Conservation (phyloP, 2,888 invertebrate species). For the Nymphalis c-album region DNA sequence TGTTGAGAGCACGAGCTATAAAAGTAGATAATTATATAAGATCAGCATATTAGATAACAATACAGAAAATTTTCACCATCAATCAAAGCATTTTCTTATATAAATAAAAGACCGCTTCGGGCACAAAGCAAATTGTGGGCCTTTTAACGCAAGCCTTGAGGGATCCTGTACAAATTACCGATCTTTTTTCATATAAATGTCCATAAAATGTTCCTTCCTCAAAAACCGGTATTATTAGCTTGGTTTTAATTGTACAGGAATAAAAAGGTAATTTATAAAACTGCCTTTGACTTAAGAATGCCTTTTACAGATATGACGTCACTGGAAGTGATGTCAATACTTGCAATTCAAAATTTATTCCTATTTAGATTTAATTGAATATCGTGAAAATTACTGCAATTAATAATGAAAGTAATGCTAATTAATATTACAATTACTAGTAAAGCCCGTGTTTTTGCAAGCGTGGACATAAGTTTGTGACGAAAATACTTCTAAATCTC, state of each 20-base stretch:
- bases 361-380: too few species aligned
- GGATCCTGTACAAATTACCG: slow-evolving; percentile 20
- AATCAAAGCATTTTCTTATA: slow-evolving; percentile 18
- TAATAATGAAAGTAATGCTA: too few species aligned
- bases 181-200: slow-evolving; percentile 26
- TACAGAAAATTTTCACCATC: slow-evolving; percentile 6
- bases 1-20: neutral
- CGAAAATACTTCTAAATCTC: too few species aligned
- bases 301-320: neutral
- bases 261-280: slow-evolving; percentile 38
- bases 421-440: too few species aligned
- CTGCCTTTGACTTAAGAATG: slow-evolving; percentile 30
- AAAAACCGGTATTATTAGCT: slow-evolving; percentile 35
- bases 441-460: too few species aligned
- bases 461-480: too few species aligned
- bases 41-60: slow-evolving; percentile 10
- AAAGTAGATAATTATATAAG: neutral
- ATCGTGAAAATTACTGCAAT: too few species aligned
- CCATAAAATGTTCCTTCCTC: slow-evolving; percentile 28
- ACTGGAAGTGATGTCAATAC: neutral
- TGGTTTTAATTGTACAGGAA: slow-evolving; percentile 37
- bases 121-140: slow-evolving; percentile 16
- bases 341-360: too few species aligned
- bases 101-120: slow-evolving; percentile 11
- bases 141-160: slow-evolving; percentile 14